A percentile compares a stretch with the other conserved stretches of the same genome.
phyloP scores from a whole-genome alignment of 2,888 invertebrate species.

The Macrophya annulata region DNA sequence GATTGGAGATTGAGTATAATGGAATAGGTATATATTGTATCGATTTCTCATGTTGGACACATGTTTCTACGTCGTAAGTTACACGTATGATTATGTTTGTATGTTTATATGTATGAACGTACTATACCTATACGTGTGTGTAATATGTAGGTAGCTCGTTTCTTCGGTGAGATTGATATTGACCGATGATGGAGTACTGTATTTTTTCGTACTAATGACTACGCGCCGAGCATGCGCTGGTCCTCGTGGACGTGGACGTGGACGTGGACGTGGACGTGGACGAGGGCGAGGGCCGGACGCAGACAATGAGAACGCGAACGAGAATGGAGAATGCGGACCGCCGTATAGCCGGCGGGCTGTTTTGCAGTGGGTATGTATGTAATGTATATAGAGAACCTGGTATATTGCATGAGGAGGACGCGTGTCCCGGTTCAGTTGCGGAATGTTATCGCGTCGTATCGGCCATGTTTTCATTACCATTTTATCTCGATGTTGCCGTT shows the following conservation, averaged over 20 bases:
- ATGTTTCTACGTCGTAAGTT: constrained; percentile 70
- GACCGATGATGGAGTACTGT: constrained; percentile 50
- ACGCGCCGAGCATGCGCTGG: constrained; percentile 60
- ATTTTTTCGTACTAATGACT: constrained; percentile 70
- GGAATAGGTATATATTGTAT: background rate
- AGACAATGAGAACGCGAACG: constrained; percentile 66
- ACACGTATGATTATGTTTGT: constrained; percentile 62
- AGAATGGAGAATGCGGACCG: constrained; percentile 57
- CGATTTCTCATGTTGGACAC: constrained; percentile 35
- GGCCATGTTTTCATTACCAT: constrained; percentile 77
- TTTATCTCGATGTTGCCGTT: constrained; percentile 70
- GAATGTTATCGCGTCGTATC: constrained; percentile 78
- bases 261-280: constrained; percentile 21
- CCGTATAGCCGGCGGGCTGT: constrained; percentile 58
- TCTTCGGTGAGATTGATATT: constrained; percentile 31
- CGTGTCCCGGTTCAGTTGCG: constrained; percentile 72
- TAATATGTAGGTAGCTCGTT: background rate
- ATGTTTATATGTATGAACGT: constrained; percentile 32
- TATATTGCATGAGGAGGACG: constrained; percentile 64
- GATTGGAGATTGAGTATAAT: background rate
- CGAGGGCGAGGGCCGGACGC: constrained; percentile 57
- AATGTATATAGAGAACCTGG: constrained; percentile 9
- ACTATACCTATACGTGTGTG: background rate
- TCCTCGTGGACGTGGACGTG: background rate
- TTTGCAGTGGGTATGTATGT: constrained; percentile 58